phyloP scores from a whole-genome alignment of 2,113 vertebrate species.

The Perca fluviatilis region DNA sequence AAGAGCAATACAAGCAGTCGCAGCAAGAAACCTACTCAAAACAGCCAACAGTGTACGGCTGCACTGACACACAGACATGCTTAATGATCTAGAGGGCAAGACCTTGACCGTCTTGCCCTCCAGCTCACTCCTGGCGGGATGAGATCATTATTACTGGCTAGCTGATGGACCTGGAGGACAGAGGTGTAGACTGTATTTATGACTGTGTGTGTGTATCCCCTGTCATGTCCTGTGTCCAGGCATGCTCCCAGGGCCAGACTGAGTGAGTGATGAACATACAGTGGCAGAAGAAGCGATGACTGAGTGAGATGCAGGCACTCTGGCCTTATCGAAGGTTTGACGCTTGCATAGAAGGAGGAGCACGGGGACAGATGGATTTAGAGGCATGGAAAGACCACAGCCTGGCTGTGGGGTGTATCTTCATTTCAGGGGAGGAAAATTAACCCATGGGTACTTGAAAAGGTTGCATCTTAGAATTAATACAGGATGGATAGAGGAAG shows the following conservation, averaged over 20 bases:
- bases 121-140: conserved; percentile 67
- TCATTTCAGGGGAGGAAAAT: conserved; percentile 43
- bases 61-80: conserved; percentile 14
- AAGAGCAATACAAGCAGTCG: conserved; percentile 5
- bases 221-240: conserved; percentile 72
- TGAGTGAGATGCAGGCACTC: conserved; percentile 59
- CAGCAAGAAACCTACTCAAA: conserved; percentile 17
- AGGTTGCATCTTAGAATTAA: conserved; percentile 36
- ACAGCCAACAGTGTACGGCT: conserved; percentile 16
- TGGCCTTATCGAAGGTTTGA: conserved; percentile 45
- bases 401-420: conserved; percentile 34
- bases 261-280: conserved; percentile 76
- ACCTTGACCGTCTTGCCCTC: conserved; percentile 73
- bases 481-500: background rate
- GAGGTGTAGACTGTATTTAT: conserved; percentile 68
- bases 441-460: conserved; percentile 13
- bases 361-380: conserved; percentile 47
- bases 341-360: conserved; percentile 31
- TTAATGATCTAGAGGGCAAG: conserved; percentile 36
- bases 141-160: conserved; percentile 80
- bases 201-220: conserved; percentile 68
- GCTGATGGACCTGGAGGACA: conserved; percentile 73
- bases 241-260: conserved; percentile 66
- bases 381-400: conserved; percentile 54
- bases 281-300: conserved; percentile 72